These are phyloP conservation scores for Ladona fulva DNA, from an alignment of 1,140 invertebrate genomes.

Conservation along the genomic window DNA sequence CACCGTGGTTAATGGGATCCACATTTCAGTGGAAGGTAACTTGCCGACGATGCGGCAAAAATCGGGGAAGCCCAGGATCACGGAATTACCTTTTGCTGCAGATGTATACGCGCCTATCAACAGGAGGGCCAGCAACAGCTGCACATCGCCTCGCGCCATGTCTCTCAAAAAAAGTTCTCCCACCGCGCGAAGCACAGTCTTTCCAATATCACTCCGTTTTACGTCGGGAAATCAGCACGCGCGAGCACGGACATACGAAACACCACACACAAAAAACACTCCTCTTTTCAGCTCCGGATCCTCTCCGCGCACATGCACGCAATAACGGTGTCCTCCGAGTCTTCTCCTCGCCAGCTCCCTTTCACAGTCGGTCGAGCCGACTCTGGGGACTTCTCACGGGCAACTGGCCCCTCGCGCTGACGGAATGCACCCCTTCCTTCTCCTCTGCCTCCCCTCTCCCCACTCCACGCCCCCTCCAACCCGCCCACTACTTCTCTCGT, in stretches of 20 bases:
- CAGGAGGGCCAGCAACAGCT: neutral
- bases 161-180: neutral
- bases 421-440: neutral
- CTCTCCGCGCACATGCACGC: neutral
- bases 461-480: neutral
- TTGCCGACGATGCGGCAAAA: too few species aligned
- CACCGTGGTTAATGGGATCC: too few species aligned
- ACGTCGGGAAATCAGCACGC: neutral
- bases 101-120: neutral
- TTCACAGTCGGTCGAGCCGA: neutral
- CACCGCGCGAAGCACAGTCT: neutral
- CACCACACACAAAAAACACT: neutral
- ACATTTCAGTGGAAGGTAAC: too few species aligned
- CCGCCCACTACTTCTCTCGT: neutral
- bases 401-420: neutral
- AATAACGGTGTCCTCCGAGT: neutral
- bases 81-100: neutral
- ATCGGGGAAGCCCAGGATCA: too few species aligned
- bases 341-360: neutral
- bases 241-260: neutral
- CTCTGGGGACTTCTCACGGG: neutral
- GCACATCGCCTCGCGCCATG: neutral
- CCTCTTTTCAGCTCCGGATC: neutral
- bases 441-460: neutral
- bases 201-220: neutral